Base-by-base conservation (phyloP, 1,140 invertebrate species). In the Heliconius melpomene region DNA sequence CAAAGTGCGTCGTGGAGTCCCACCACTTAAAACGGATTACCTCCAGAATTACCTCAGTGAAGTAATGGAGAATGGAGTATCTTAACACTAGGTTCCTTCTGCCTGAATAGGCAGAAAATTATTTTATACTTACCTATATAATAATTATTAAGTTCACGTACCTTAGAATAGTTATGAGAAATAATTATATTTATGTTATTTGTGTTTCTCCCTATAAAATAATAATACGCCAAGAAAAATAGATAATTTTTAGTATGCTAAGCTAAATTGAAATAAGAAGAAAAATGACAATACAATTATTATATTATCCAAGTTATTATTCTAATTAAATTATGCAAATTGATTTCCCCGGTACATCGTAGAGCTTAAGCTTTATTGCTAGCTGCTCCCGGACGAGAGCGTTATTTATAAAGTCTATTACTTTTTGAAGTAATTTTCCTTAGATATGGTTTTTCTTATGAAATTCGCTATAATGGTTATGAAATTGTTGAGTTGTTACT, bases 241-340 rank as follows among this genome's bases (percentile, higher is more conserved):
- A 20, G 6, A 54, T 54, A 7, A 20, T 20, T 7, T 54, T 20
- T 54, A 20, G 16, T 20, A 20, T 18, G 7, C 52, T 54, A 52
- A 52, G n/a, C 54, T 7, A 8, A n/a, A 57, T 57, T n/a, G 54
- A 57, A 57, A n/a, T 23, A 9, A n/a, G 18, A 1, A n/a, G 8
- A 57, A 57, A 57, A 8, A 57, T n/a, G 7, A 57, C 20, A 57
- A 57, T 57, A 57, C 7, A 57, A 57, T 57, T 20, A 57, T 57
- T n/a, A 57, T 57, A 57, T 26, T 70, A 70, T 71, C 26, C 70
- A 75, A 54, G 57, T 75, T 74, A 79, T 79, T 79, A 74, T 79
- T 79, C 54, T 79, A 74, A 66, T 75, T 74, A 32, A 74, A 75
- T 79, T 79, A 79, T 79, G 79, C 79, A 79, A 79, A 79, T 79